phyloP scores from a whole-genome alignment of 2,888 invertebrate genomes.

The Frankliniella intonsa region DNA sequence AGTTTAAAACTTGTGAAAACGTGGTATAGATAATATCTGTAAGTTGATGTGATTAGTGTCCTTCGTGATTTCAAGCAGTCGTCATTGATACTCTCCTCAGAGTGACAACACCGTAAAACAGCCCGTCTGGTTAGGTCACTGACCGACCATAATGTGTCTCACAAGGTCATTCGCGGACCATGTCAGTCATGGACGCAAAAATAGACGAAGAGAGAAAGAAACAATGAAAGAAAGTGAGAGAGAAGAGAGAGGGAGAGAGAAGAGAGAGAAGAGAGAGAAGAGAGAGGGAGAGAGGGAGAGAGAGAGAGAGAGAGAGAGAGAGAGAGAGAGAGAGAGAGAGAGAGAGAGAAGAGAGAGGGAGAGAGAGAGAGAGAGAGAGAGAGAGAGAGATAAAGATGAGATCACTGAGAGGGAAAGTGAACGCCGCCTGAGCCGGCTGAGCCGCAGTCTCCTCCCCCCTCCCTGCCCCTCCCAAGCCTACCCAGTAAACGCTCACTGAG shows the following conservation, averaged over 20 bases:
- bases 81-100: too few species aligned
- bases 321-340: background rate
- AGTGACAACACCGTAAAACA: too few species aligned
- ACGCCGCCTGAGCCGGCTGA: background rate
- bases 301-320: background rate
- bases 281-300: background rate
- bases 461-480: background rate
- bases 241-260: background rate
- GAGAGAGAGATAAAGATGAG: conserved; percentile 9
- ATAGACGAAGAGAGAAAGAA: background rate
- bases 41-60: too few species aligned
- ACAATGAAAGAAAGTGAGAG: background rate
- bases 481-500: background rate
- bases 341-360: background rate
- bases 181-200: too few species aligned
- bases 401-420: conserved; percentile 18
- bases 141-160: too few species aligned
- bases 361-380: background rate
- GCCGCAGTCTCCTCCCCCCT: background rate
- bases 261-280: too few species aligned
- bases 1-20: too few species aligned
- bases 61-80: too few species aligned
- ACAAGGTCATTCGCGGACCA: too few species aligned
- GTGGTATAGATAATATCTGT: too few species aligned
- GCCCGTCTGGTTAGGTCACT: too few species aligned